These are phyloP conservation scores for Euborellia annulipes DNA, from an alignment of 1,140 invertebrate species.

Conservation along the genomic window DNA sequence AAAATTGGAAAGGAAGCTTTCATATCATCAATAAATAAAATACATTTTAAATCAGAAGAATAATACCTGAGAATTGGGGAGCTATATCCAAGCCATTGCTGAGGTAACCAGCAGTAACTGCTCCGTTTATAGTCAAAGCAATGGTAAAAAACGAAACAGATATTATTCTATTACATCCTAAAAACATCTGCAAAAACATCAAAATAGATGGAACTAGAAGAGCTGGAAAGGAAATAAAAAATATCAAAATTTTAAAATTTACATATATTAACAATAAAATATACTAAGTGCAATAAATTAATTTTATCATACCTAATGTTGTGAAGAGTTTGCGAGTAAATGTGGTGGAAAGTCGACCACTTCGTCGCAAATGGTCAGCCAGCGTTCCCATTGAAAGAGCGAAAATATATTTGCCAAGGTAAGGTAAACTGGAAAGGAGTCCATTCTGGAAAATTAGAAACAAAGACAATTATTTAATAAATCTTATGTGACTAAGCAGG, in stretches of 20 bases:
- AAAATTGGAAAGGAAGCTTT: too few species aligned
- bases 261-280: too few species aligned
- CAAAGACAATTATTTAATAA: background rate
- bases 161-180: conserved; percentile 45
- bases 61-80: conserved; percentile 63
- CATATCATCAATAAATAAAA: too few species aligned
- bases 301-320: conserved; percentile 34
- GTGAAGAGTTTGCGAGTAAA: conserved; percentile 51
- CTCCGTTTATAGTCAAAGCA: conserved; percentile 65
- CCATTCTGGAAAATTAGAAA: conserved; percentile 49
- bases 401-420: conserved; percentile 68
- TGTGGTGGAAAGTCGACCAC: conserved; percentile 48
- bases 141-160: conserved; percentile 59
- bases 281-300: too few species aligned
- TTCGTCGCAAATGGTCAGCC: conserved; percentile 47
- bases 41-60: too few species aligned
- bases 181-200: conserved; percentile 52
- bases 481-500: too few species aligned
- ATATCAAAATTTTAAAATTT: background rate
- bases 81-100: conserved; percentile 82
- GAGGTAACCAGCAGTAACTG: conserved; percentile 71
- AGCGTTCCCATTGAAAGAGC: conserved; percentile 48
- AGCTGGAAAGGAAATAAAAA: conserved; percentile 2
- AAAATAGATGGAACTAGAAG: conserved; percentile 11
- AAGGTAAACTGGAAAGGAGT: conserved; percentile 72